Percentiles rank a stretch among this genome's conserved stretches.
phyloP scores from a whole-genome alignment of 2,113 vertebrate species.

The Nanorana parkeri region DNA sequence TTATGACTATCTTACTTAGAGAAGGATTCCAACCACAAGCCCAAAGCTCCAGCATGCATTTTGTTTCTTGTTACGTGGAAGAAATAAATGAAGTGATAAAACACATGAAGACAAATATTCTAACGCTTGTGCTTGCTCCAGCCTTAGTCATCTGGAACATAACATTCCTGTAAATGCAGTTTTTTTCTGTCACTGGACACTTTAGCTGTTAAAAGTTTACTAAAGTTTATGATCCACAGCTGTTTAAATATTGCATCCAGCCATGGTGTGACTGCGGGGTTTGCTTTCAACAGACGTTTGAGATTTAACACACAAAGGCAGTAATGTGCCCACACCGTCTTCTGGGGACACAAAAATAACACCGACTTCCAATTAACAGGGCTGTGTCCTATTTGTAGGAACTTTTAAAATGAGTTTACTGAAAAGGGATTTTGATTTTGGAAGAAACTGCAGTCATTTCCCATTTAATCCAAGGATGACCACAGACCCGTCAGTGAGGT shows the following conservation, averaged over 20 bases:
- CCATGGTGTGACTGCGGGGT: not conserved
- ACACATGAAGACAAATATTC: conserved; percentile 15
- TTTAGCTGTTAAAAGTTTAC: conserved; percentile 25
- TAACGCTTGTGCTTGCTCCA: not conserved
- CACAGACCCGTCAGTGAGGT: too few species aligned
- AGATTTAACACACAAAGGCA: conserved; percentile 4
- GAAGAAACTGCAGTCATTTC: not conserved
- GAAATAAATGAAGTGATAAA: conserved; percentile 5
- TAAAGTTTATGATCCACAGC: conserved; percentile 31
- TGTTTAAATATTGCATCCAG: conserved; percentile 45
- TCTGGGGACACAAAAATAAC: not conserved
- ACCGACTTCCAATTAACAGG: not conserved
- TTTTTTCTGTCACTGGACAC: conserved; percentile 9
- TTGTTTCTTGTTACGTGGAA: not conserved
- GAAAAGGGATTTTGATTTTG: not conserved
- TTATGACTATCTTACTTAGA: too few species aligned
- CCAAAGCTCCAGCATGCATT: not conserved
- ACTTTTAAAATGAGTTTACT: not conserved
- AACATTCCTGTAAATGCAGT: conserved; percentile 14
- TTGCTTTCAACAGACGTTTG: not conserved
- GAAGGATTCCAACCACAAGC: not conserved
- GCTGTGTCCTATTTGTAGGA: not conserved
- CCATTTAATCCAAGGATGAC: too few species aligned
- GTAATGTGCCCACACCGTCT: conserved; percentile 2
- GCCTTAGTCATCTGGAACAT: conserved; percentile 8